These are phyloP conservation scores for Chaenocephalus aceratus DNA, from an alignment of 2,113 vertebrate species.

Conservation along the genomic window DNA sequence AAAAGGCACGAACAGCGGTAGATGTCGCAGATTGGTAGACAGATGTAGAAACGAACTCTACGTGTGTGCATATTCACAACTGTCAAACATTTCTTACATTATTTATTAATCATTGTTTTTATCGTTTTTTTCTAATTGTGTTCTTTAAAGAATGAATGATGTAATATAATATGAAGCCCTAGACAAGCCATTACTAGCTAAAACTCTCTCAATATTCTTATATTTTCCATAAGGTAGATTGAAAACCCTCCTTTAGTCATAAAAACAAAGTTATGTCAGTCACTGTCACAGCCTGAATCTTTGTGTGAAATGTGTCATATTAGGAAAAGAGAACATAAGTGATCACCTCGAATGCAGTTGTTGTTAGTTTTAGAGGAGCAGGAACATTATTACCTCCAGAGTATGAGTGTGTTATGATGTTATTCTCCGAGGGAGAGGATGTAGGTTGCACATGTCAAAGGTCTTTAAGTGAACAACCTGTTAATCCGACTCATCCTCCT, in stretches of 20 bases:
- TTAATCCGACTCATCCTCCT: conserved; percentile 60
- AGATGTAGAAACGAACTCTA: neutral
- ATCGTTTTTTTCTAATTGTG: neutral
- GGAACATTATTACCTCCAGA: conserved; percentile 16
- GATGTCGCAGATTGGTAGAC: neutral
- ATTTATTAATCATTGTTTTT: neutral
- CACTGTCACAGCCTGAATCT: too few relatives aligned
- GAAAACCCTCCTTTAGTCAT: too few relatives aligned
- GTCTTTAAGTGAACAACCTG: conserved; percentile 58
- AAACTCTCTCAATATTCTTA: too few relatives aligned
- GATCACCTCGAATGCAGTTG: neutral
- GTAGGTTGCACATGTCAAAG: conserved; percentile 40
- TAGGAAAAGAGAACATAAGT: neutral
- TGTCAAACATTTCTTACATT: neutral
- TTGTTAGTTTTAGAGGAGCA: conserved; percentile 15
- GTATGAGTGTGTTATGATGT: conserved; percentile 21
- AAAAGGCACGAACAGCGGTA: neutral
- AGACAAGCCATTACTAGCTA: too few relatives aligned
- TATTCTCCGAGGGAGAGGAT: conserved; percentile 10
- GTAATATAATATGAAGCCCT: too few relatives aligned
- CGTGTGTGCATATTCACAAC: neutral
- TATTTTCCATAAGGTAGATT: too few relatives aligned
- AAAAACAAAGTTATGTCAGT: too few relatives aligned
- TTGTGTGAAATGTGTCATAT: neutral
- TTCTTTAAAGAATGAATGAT: neutral